Percentiles rank a stretch among this genome's conserved stretches.
These are phyloP conservation scores for Pentamera pediparva DNA, from an alignment of 53 echinoderm and acorn worm genomes.

Conservation along the genomic window DNA sequence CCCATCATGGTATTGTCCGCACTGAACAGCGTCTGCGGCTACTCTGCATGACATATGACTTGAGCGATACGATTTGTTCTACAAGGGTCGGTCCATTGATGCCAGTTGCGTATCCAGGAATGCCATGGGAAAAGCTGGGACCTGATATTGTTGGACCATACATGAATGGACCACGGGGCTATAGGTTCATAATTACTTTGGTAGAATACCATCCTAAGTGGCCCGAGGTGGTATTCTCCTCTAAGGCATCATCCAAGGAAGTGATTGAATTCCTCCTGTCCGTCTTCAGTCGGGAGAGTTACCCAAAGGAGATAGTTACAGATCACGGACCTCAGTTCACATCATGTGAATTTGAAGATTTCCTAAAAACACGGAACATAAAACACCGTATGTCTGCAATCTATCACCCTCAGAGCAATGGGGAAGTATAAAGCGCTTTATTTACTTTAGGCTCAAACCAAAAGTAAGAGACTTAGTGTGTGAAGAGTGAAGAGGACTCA, in stretches of 20 bases:
- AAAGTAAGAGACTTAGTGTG: neutral
- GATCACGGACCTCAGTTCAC: slow-evolving; percentile 7
- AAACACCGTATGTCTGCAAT: neutral
- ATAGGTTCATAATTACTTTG: neutral
- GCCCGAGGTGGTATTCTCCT: neutral
- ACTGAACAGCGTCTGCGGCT: no score
- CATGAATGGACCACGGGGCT: neutral
- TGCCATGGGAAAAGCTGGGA: neutral
- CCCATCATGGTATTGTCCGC: no score
- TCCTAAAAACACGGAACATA: neutral
- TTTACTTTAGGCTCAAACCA: neutral
- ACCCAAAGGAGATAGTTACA: slow-evolving; percentile 2
- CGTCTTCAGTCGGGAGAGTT: slow-evolving; percentile 12
- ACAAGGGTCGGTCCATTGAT: neutral
- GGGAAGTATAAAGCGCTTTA: neutral
- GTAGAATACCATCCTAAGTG: neutral
- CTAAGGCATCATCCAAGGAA: neutral
- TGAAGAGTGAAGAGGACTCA: no score
- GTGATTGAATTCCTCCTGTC: neutral
- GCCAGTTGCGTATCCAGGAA: neutral
- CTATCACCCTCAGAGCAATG: slow-evolving; percentile 15
- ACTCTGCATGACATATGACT: neutral
- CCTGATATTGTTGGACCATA: neutral
- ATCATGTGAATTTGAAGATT: slow-evolving; percentile 15
- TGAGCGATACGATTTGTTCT: neutral